Conservation (phyloP, 2,113 vertebrate species). For the Polypterus senegalus region DNA sequence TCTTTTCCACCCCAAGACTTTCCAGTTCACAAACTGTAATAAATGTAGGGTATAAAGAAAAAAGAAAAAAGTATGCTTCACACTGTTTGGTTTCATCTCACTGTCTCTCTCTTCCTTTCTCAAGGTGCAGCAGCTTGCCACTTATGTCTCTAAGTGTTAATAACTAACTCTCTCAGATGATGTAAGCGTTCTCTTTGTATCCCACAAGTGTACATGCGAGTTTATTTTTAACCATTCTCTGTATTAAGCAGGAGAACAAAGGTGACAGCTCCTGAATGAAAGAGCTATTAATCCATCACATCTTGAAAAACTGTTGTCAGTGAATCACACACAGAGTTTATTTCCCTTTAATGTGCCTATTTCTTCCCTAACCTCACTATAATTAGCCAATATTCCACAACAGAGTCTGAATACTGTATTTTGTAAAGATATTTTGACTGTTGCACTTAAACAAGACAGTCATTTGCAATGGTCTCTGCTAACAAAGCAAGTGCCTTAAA, state of each 20-base stretch:
- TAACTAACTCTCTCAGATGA: slow-evolving; percentile 1
- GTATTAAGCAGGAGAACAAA: slow-evolving; percentile 25
- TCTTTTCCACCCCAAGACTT: too few species aligned
- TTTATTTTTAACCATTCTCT: slow-evolving; percentile 35
- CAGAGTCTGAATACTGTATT: neutral
- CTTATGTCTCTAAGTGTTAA: slow-evolving; percentile 1
- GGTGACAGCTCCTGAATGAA: slow-evolving; percentile 28
- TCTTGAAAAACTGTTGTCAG: slow-evolving; percentile 2
- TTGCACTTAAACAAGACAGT: slow-evolving; percentile 10
- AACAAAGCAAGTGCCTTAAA: too few species aligned
- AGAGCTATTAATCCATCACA: slow-evolving; percentile 26
- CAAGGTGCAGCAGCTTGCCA: neutral
- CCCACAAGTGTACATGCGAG: slow-evolving; percentile 20
- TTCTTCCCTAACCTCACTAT: slow-evolving; percentile 6
- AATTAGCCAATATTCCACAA: slow-evolving; percentile 1
- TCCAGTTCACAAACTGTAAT: neutral
- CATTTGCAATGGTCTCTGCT: too few species aligned
- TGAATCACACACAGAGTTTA: slow-evolving; percentile 13
- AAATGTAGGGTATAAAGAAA: neutral
- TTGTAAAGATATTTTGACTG: slow-evolving; percentile 14
- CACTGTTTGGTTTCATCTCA: neutral
- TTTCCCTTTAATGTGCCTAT: slow-evolving; percentile 16
- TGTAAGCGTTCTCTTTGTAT: slow-evolving; percentile 8
- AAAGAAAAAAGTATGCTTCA: neutral
- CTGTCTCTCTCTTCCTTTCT: neutral